Evolutionary conservation across 2,113 vertebrate genomes (phyloP), one percentile per base, ranked within the genome.

Genomic region (Balaeniceps rex): DNA sequence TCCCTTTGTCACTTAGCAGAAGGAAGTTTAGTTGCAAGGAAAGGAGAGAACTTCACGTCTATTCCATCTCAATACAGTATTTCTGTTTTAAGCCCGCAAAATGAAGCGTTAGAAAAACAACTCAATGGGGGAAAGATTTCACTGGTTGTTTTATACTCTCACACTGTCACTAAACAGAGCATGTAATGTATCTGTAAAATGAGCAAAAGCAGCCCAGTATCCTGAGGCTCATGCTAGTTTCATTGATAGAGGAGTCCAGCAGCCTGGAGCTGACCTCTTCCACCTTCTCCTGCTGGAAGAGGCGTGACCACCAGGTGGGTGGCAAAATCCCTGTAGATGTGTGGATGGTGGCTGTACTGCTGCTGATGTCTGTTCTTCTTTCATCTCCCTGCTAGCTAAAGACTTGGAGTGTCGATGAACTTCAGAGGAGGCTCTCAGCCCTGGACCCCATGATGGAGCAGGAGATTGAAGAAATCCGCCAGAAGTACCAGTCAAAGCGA

Each of bases 391-490:
- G 33, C 36, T 33, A 98, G 99, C 98, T 99, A n/a, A 99, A 98
- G 65, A 97, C 98, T 3, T 99, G 99, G 99, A 98, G 98, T 1
- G 99, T 99, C 34, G 99, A 99, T 75, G 99, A 99, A 83, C 98
- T 99, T 7, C 98, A 98, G 91, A 96, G 97, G 90, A 97, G 98
- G 79, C 98, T 99, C 8, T 96, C 97, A 19, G 98, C 99, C 26
- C 98, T 99, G 47, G 99, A 99, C 94, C 99, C 99, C 87, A 99
- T 99, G 98, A 99, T 99, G 99, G 99, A 99, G 97, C 99, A 99
- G 97, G 99, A 99, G 97, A 99, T 99, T 10, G 99, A 99, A 97
- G 99, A 99, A 97, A 99, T 99, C 72, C 99, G 97, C 12, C 99
- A 99, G 97, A 99, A 99, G 80, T 99, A 99, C 97, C 99, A 99